Conservation (phyloP, 2,888 invertebrate genomes). For the Nezara viridula region DNA sequence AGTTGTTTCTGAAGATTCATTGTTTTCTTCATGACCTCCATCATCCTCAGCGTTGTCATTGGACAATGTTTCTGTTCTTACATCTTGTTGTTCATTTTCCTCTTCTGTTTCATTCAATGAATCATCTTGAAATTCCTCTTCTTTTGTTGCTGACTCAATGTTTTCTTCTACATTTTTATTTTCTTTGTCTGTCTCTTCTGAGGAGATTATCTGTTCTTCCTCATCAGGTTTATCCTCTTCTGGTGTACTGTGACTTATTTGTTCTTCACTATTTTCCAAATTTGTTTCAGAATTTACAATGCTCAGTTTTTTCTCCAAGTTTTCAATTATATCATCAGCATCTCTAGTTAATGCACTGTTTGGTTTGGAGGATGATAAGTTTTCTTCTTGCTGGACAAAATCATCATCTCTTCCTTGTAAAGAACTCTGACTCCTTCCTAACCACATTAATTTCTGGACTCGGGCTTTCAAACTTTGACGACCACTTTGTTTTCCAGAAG, state of each 20-base stretch:
- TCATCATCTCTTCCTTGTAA: neutral
- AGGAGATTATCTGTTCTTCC: slow-evolving; percentile 60
- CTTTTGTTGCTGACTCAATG: slow-evolving; percentile 64
- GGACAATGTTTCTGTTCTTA: slow-evolving; percentile 62
- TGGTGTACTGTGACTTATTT: neutral
- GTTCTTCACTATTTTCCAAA: neutral
- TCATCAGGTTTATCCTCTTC: slow-evolving; percentile 23
- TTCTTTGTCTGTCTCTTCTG: neutral
- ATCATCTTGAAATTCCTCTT: slow-evolving; percentile 63
- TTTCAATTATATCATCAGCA: neutral
- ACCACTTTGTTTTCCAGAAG: slow-evolving; percentile 28
- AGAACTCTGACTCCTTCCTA: slow-evolving; percentile 22
- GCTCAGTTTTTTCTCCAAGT: slow-evolving; percentile 19
- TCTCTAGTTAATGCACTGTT: neutral
- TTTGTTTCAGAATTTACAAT: neutral
- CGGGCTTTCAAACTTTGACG: slow-evolving; percentile 42
- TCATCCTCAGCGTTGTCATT: slow-evolving; percentile 61
- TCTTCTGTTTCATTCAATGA: slow-evolving; percentile 52
- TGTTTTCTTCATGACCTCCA: slow-evolving; percentile 61
- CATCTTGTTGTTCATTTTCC: slow-evolving; percentile 55
- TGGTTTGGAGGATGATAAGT: neutral
- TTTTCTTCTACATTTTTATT: slow-evolving; percentile 60
- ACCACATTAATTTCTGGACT: slow-evolving; percentile 29
- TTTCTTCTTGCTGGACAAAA: neutral
- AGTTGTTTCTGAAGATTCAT: slow-evolving; percentile 59